Percentiles rank a stretch among this genome's conserved stretches.
These are phyloP conservation scores for Acleris literana DNA, from an alignment of 2,888 invertebrate genomes.

Conservation along the genomic window DNA sequence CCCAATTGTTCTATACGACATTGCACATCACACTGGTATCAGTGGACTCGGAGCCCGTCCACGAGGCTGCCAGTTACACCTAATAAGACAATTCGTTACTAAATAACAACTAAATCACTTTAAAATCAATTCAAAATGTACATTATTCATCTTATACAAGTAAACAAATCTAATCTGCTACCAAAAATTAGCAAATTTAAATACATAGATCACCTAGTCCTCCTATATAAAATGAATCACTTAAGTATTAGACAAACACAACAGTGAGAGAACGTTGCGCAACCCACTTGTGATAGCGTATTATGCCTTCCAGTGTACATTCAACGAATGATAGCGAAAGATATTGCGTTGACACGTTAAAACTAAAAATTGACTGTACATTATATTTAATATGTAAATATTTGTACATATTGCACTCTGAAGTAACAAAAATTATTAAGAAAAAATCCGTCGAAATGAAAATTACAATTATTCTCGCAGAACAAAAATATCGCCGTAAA, in stretches of 20 bases:
- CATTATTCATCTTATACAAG: constrained; percentile 78
- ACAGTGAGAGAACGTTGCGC: constrained; percentile 61
- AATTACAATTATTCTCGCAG: constrained; percentile 66
- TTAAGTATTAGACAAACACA: constrained; percentile 81
- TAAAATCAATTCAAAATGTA: constrained; percentile 83
- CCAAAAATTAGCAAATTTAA: constrained; percentile 83
- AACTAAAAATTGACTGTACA: constrained; percentile 83
- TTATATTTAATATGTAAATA: constrained; percentile 84
- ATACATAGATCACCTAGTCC: constrained; percentile 81
- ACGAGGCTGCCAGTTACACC: constrained; percentile 75
- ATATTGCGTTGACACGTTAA: constrained; percentile 81
- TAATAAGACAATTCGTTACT: constrained; percentile 80
- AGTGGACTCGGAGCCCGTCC: constrained; percentile 64
- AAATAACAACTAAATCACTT: constrained; percentile 84
- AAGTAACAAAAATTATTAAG: constrained; percentile 80
- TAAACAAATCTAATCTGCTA: constrained; percentile 83
- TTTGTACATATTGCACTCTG: constrained; percentile 90
- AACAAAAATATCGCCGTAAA: constrained; percentile 71
- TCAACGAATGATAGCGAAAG: constrained; percentile 74
- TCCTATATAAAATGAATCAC: constrained; percentile 80
- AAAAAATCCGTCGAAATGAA: constrained; percentile 76
- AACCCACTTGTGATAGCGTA: constrained; percentile 75
- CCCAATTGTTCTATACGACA: constrained; percentile 63
- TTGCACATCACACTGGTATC: constrained; percentile 81
- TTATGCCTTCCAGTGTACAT: constrained; percentile 79